Evolutionary conservation across 2,797 vertebrate species (phyloP).

Genomic region (Hybognathus amarus): DNA sequence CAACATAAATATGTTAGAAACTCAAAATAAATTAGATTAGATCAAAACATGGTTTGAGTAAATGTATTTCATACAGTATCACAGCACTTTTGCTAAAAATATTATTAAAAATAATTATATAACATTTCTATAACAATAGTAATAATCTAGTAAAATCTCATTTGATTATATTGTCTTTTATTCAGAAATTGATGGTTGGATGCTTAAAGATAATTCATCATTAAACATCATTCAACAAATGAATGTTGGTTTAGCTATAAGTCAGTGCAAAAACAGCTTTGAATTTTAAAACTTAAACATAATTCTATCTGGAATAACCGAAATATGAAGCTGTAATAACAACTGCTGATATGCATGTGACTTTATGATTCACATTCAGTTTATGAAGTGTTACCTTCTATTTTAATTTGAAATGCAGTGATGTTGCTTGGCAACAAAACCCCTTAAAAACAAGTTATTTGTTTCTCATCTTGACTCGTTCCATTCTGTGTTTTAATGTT

Average conservation of each 20-base stretch:
- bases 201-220: neutral
- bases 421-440: conserved; percentile 17
- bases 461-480: neutral
- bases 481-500: neutral
- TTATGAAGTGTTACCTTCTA: neutral
- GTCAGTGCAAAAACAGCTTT: neutral
- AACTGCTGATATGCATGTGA: neutral
- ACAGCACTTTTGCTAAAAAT: neutral
- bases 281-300: neutral
- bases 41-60: neutral
- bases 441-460: neutral
- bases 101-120: neutral
- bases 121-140: neutral
- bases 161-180: neutral
- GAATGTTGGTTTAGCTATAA: neutral
- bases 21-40: neutral
- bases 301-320: neutral
- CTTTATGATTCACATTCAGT: conserved; percentile 7
- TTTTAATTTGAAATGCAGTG: conserved; percentile 1
- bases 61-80: neutral
- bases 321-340: neutral
- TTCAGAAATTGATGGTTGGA: neutral
- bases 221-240: neutral
- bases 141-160: neutral
- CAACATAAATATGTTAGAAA: neutral